These are phyloP conservation scores for Aphelocoma coerulescens DNA, from an alignment of 2,113 vertebrate genomes.

Conservation along the genomic window DNA sequence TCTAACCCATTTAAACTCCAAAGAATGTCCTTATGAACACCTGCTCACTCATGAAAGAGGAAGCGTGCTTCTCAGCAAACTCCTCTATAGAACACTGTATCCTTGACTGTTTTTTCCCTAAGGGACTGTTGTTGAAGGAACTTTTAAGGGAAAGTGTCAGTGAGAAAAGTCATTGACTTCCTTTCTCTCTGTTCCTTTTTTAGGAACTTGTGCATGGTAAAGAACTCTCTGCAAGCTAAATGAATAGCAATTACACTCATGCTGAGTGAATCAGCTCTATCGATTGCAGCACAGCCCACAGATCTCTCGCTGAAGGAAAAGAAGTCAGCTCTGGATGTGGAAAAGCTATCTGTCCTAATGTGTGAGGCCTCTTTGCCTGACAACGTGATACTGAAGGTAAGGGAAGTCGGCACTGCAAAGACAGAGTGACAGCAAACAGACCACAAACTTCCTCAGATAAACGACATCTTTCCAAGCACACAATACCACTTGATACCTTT, in stretches of 20 bases:
- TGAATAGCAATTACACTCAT: background rate
- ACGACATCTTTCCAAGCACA: slow-evolving; percentile 31
- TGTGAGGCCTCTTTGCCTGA: slow-evolving; percentile 49
- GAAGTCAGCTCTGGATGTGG: background rate
- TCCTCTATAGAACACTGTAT: background rate
- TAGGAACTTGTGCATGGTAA: background rate
- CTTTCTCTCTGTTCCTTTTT: background rate
- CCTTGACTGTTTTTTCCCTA: background rate
- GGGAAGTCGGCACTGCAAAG: background rate
- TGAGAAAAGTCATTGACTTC: background rate
- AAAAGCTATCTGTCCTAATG: background rate
- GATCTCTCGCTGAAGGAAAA: background rate
- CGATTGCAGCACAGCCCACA: background rate
- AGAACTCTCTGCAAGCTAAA: background rate
- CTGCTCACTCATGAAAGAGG: background rate
- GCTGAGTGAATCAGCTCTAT: background rate
- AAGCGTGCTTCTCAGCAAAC: background rate
- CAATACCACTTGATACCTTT: slow-evolving; percentile 48
- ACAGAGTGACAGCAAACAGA: slow-evolving; percentile 62
- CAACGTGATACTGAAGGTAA: background rate
- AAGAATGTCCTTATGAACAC: background rate
- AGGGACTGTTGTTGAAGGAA: background rate
- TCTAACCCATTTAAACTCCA: background rate
- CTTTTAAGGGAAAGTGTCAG: background rate
- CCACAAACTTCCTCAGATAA: slow-evolving; percentile 58